Percentiles rank a stretch among this genome's conserved stretches.
Conservation (phyloP, 64 coral and sea anemone genomes). For the Acropora tenuis region DNA sequence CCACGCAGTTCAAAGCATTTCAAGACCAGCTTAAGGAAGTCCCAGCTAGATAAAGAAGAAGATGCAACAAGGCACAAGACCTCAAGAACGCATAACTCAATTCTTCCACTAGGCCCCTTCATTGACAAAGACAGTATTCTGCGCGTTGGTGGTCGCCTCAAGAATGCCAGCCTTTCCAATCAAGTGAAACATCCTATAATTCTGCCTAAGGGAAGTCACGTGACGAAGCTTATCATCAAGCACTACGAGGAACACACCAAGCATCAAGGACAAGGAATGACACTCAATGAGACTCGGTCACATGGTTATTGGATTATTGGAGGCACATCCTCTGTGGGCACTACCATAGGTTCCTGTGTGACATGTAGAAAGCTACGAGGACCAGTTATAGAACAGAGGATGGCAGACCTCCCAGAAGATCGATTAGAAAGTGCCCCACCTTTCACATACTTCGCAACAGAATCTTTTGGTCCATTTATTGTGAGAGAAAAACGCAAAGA, state of each 20-base stretch:
- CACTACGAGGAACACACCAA: no score
- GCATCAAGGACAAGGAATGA: no score
- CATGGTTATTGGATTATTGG: neutral
- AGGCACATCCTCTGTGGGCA: neutral
- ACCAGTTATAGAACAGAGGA: neutral
- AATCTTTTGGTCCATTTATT: constrained; percentile 45
- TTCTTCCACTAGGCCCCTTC: no score
- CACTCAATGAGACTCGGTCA: no score
- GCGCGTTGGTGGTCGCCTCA: no score
- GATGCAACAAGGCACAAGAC: neutral
- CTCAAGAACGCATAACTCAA: no score
- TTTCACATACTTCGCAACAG: neutral
- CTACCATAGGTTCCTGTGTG: neutral
- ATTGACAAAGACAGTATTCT: no score
- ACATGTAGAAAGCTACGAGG: neutral
- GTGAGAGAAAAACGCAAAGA: constrained; percentile 55
- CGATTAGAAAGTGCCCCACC: neutral
- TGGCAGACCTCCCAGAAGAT: neutral
- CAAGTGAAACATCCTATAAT: no score
- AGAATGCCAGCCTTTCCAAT: no score
- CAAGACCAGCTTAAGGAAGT: neutral
- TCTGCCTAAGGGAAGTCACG: no score
- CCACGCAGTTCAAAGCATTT: constrained; percentile 10
- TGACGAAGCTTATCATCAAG: no score
- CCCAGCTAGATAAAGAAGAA: neutral